A percentile compares a stretch with the other conserved stretches of the same genome.
Evolutionary conservation across 2,888 invertebrate species (phyloP).

Genomic region (Pollenia angustigena): DNA sequence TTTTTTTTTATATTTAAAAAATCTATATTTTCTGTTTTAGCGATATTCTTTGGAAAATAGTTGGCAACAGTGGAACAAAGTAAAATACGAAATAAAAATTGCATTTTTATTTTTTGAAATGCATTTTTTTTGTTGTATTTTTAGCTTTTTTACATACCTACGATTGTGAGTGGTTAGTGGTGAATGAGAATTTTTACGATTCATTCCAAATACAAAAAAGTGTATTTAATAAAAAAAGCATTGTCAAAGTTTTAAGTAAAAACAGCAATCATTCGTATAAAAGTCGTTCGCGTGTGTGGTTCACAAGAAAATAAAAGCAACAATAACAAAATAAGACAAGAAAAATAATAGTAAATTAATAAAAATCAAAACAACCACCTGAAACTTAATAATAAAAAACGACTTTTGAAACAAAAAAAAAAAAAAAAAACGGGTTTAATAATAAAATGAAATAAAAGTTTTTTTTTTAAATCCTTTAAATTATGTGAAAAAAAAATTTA

Average conservation of each 20-base stretch:
- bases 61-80: neutral
- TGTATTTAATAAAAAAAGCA: constrained; percentile 68
- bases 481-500: constrained; percentile 4
- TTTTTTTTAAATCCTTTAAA: neutral
- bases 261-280: constrained; percentile 77
- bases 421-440: constrained; percentile 42
- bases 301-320: constrained; percentile 59
- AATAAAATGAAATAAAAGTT: neutral
- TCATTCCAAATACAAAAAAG: constrained; percentile 38
- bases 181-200: constrained; percentile 57
- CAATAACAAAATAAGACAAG: constrained; percentile 33
- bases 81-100: constrained; percentile 57
- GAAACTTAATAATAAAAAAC: constrained; percentile 32
- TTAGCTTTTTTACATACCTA: constrained; percentile 36
- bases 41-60: too few relatives aligned
- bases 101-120: constrained; percentile 64
- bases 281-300: constrained; percentile 76
- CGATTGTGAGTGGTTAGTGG: constrained; percentile 21
- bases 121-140: constrained; percentile 14
- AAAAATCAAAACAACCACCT: constrained; percentile 47
- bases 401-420: neutral
- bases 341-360: constrained; percentile 19
- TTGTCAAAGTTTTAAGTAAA: constrained; percentile 76
- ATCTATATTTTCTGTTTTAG: too few relatives aligned
- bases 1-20: too few relatives aligned